These are phyloP conservation scores for Panagrolaimus sp. DNA, from an alignment of 1,140 invertebrate genomes.

Conservation along the genomic window DNA sequence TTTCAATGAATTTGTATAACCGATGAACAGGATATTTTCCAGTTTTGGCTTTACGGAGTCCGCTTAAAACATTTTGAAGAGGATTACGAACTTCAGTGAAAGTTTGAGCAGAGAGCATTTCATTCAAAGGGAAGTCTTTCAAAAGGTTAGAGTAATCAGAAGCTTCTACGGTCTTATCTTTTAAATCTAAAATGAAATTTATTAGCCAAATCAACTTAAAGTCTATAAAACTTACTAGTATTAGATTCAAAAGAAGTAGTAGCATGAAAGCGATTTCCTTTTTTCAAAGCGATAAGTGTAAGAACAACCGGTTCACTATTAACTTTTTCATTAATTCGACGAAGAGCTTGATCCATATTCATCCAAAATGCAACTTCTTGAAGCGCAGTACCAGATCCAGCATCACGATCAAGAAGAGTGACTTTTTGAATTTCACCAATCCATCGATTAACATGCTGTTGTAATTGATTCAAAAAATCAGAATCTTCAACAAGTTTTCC, in stretches of 20 bases:
- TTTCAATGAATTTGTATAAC: conserved; percentile 85
- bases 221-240: conserved; percentile 71
- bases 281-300: conserved; percentile 91
- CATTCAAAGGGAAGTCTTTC: conserved; percentile 99
- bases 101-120: conserved; percentile 89
- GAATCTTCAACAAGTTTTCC: conserved; percentile 68
- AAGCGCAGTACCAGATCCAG: conserved; percentile 90
- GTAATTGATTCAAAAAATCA: conserved; percentile 88
- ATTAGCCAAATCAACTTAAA: conserved; percentile 70
- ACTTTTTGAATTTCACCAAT: conserved; percentile 99
- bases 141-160: conserved; percentile 97
- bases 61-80: conserved; percentile 81
- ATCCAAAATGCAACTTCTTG: conserved; percentile 98
- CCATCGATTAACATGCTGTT: conserved; percentile 96
- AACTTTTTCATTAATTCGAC: conserved; percentile 91
- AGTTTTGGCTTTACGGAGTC: conserved; percentile 87
- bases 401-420: conserved; percentile 93
- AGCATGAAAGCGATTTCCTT: conserved; percentile 96
- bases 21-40: conserved; percentile 96
- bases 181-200: conserved; percentile 67
- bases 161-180: conserved; percentile 90
- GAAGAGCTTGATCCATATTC: conserved; percentile 91
- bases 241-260: conserved; percentile 97
- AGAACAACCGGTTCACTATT: conserved; percentile 85
- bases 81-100: conserved; percentile 82